Evolutionary conservation across 53 echinoderm and acorn worm species (phyloP).

Genomic region (Echinometra lucunter): DNA sequence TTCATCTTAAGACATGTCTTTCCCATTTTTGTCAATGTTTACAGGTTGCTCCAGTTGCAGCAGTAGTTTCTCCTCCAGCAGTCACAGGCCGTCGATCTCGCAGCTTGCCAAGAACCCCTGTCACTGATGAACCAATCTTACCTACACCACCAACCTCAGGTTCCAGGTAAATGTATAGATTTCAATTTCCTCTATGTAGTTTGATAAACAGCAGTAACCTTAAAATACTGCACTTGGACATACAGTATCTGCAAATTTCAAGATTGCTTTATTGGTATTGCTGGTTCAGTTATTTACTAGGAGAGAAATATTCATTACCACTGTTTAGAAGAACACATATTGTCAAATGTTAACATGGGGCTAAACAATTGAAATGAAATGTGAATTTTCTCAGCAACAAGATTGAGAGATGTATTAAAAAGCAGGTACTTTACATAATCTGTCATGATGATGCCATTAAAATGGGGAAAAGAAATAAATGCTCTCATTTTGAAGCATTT

Average conservation of each 20-base stretch:
- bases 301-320: not conserved
- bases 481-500: too few relatives aligned
- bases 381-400: too few relatives aligned
- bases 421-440: too few relatives aligned
- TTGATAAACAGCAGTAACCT: not conserved
- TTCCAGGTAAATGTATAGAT: conserved; percentile 30
- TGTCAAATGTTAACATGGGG: too few relatives aligned
- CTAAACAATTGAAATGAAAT: too few relatives aligned
- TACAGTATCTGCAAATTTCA: too few relatives aligned
- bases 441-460: too few relatives aligned
- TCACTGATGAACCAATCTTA: not conserved
- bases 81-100: conserved; percentile 25
- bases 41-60: conserved; percentile 19
- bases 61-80: conserved; percentile 17
- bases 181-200: not conserved
- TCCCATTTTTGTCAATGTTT: not conserved
- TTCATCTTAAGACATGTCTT: not conserved
- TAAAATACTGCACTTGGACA: too few relatives aligned
- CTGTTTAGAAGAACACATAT: too few relatives aligned
- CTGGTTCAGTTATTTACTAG: not conserved
- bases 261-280: not conserved
- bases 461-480: too few relatives aligned
- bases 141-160: conserved; percentile 68
- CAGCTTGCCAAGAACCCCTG: conserved; percentile 29
- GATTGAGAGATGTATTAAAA: too few relatives aligned